phyloP scores from a whole-genome alignment of 1,140 invertebrate genomes.

The Chelonus insularis region DNA sequence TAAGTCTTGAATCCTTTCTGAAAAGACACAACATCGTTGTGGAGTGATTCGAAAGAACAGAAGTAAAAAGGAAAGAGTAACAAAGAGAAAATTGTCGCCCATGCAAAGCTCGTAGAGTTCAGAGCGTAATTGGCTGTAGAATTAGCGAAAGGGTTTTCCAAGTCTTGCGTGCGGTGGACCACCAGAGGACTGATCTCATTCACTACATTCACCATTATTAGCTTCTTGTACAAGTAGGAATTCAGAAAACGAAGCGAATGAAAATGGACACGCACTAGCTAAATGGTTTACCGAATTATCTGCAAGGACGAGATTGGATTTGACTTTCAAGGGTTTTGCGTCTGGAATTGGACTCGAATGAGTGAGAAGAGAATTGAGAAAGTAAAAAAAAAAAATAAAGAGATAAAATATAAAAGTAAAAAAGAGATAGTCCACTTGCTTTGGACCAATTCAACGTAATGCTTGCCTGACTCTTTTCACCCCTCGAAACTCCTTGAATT shows the following conservation, averaged over 20 bases:
- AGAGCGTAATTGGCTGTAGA: slow-evolving; percentile 47
- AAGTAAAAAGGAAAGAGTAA: neutral
- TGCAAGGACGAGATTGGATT: slow-evolving; percentile 43
- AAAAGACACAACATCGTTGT: neutral
- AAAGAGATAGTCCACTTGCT: neutral
- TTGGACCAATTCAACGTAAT: slow-evolving; percentile 1
- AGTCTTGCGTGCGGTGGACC: slow-evolving; percentile 41
- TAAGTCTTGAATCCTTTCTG: neutral
- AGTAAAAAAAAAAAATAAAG: neutral
- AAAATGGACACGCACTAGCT: slow-evolving; percentile 41
- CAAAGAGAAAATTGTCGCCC: slow-evolving; percentile 25
- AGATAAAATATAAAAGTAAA: neutral
- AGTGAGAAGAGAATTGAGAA: neutral
- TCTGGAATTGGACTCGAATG: too few relatives aligned
- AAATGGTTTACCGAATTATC: slow-evolving; percentile 50
- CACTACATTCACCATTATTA: neutral
- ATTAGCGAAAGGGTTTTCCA: slow-evolving; percentile 43
- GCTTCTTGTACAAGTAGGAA: slow-evolving; percentile 24
- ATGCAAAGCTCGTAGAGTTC: slow-evolving; percentile 28
- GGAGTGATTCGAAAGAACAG: slow-evolving; percentile 8
- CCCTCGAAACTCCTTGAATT: neutral
- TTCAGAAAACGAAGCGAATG: slow-evolving; percentile 44
- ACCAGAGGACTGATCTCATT: slow-evolving; percentile 26
- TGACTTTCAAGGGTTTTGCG: slow-evolving; percentile 35
- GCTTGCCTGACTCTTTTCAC: neutral